These are phyloP conservation scores for Nemotelus nigrinus DNA, from an alignment of 2,888 invertebrate genomes.

Conservation along the genomic window DNA sequence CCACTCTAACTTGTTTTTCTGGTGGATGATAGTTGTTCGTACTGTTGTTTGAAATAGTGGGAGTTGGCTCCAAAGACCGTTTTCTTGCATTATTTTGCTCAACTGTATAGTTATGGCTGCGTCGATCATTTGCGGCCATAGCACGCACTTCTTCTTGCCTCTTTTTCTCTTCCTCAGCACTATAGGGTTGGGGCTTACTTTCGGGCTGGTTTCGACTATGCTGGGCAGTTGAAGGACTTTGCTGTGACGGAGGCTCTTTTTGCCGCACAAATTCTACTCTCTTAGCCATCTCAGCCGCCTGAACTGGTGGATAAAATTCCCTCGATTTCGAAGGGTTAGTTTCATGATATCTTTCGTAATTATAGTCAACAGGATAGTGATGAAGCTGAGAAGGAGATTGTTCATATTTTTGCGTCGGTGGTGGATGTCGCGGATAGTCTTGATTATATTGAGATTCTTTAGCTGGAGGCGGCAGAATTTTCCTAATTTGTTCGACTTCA, in stretches of 20 bases:
- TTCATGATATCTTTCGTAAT: constrained; percentile 14
- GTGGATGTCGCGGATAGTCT: not conserved
- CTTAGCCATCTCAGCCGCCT: not conserved
- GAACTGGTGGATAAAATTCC: constrained; percentile 41
- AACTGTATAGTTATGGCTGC: not conserved
- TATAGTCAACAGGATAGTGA: not conserved
- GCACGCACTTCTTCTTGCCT: not conserved
- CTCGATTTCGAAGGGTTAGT: not conserved
- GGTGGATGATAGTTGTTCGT: constrained; percentile 44
- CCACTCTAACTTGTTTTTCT: constrained; percentile 47
- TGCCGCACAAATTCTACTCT: not conserved
- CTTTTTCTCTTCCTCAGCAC: not conserved
- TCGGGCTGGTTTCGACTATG: not conserved
- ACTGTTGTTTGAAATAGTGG: constrained; percentile 4
- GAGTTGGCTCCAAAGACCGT: constrained; percentile 53
- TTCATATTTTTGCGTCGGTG: constrained; percentile 9
- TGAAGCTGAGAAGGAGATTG: not conserved
- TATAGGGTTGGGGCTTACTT: not conserved
- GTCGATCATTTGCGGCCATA: not conserved
- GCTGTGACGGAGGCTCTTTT: too few species aligned
- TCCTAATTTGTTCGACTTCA: constrained; percentile 14
- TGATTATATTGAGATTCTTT: constrained; percentile 1
- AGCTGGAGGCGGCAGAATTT: not conserved
- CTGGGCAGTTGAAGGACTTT: not conserved
- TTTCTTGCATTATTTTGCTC: constrained; percentile 41